Conservation (phyloP, 2,888 invertebrate genomes). For the Scaeva pyrastri region DNA sequence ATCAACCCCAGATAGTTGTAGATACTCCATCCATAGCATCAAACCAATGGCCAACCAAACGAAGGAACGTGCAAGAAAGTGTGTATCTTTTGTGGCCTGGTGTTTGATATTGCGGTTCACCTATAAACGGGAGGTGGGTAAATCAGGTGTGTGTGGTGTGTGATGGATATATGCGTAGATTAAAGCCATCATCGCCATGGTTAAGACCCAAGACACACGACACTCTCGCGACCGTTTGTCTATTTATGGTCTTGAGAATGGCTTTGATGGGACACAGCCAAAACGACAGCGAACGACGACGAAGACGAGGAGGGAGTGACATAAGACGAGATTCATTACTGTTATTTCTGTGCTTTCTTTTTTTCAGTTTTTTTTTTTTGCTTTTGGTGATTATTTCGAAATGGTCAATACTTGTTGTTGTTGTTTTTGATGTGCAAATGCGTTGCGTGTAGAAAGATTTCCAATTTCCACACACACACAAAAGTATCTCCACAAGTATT, state of each 20-base stretch:
- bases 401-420: slow-evolving; percentile 6
- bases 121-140: slow-evolving; percentile 49
- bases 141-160: slow-evolving; percentile 66
- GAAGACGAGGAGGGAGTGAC: slow-evolving; percentile 4
- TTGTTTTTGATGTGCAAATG: slow-evolving; percentile 48
- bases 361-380: slow-evolving; percentile 12
- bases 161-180: slow-evolving; percentile 31
- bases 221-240: slow-evolving; percentile 57
- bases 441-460: slow-evolving; percentile 47
- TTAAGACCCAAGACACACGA: slow-evolving; percentile 45
- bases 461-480: slow-evolving; percentile 46
- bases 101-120: slow-evolving; percentile 29
- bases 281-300: slow-evolving; percentile 15
- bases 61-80: not conserved
- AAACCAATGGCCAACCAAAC: no score
- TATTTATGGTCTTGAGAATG: slow-evolving; percentile 59
- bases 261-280: slow-evolving; percentile 39
- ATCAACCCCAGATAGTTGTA: slow-evolving; percentile 37
- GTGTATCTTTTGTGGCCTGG: slow-evolving; percentile 2
- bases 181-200: not conserved
- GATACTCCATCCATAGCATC: no score
- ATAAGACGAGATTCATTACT: slow-evolving; percentile 62
- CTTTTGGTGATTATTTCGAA: slow-evolving; percentile 10
- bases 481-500: no score
- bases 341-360: slow-evolving; percentile 63